Percentiles rank a stretch among this genome's conserved stretches.
Evolutionary conservation across 2,113 vertebrate genomes (phyloP).

Genomic region (Bambusicola thoracicus): DNA sequence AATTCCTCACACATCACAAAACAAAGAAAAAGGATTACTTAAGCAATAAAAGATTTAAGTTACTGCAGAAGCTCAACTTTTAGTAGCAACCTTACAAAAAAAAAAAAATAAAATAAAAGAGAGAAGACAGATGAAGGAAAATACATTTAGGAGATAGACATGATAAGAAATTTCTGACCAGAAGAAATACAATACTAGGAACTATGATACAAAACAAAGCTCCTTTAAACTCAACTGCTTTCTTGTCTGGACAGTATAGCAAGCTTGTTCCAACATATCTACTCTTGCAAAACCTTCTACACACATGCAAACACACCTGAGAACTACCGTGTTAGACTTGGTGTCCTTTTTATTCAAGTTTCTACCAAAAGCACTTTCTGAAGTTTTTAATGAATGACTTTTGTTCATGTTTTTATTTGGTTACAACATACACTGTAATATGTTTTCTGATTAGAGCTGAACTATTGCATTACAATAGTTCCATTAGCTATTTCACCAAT

Average conservation of each 20-base stretch:
- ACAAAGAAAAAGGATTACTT: neutral
- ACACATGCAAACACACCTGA: neutral
- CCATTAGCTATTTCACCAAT: conserved; percentile 45
- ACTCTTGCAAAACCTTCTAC: neutral
- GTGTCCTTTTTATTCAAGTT: neutral
- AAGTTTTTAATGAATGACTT: conserved; percentile 11
- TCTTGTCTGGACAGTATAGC: neutral
- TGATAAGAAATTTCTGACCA: neutral
- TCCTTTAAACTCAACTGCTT: neutral
- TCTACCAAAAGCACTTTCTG: neutral
- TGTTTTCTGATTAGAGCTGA: conserved; percentile 35
- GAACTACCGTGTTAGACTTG: neutral
- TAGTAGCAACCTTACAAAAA: neutral
- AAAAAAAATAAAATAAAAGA: neutral
- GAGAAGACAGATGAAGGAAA: neutral
- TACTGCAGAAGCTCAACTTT: neutral
- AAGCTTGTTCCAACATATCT: neutral
- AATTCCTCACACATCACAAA: neutral
- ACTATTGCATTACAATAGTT: neutral
- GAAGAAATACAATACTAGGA: neutral
- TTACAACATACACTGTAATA: conserved; percentile 8
- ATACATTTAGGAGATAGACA: neutral
- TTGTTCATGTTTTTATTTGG: conserved; percentile 19
- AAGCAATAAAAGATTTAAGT: neutral
- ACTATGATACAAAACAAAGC: too few relatives aligned